These are phyloP conservation scores for Chromoteleia sp. DNA, from an alignment of 2,888 invertebrate genomes.

Conservation along the genomic window DNA sequence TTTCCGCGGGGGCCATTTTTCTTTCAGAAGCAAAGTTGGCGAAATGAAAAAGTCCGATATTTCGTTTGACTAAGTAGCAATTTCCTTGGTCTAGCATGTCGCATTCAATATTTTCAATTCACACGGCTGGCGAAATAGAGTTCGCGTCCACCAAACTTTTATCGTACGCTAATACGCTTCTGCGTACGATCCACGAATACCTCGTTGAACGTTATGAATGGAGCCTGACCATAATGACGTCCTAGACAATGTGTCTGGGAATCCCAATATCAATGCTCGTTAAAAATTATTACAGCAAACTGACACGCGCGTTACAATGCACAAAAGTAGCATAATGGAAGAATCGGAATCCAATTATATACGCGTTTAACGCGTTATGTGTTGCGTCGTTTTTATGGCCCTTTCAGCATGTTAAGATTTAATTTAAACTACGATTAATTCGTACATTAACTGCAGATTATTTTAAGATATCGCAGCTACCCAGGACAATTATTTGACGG, in stretches of 20 bases:
- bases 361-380: slow-evolving; percentile 45
- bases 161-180: slow-evolving; percentile 62
- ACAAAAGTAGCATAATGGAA: slow-evolving; percentile 58
- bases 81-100: slow-evolving; percentile 54
- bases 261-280: slow-evolving; percentile 76
- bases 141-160: slow-evolving; percentile 61
- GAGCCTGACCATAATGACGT: slow-evolving; percentile 65
- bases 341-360: slow-evolving; percentile 55
- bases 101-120: slow-evolving; percentile 50
- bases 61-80: slow-evolving; percentile 58
- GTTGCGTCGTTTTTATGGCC: slow-evolving; percentile 25
- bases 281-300: slow-evolving; percentile 75
- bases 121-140: slow-evolving; percentile 40
- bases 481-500: too few relatives aligned
- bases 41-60: slow-evolving; percentile 43
- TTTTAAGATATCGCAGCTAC: too few relatives aligned
- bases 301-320: slow-evolving; percentile 44
- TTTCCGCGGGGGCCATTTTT: slow-evolving; percentile 36
- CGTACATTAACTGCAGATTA: background rate
- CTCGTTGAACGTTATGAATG: slow-evolving; percentile 69
- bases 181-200: slow-evolving; percentile 62
- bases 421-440: background rate
- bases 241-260: slow-evolving; percentile 73
- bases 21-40: slow-evolving; percentile 33
- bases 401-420: background rate